Conservation (phyloP, 2,797 vertebrate genomes). For the Mormyrus hasselquistii region DNA sequence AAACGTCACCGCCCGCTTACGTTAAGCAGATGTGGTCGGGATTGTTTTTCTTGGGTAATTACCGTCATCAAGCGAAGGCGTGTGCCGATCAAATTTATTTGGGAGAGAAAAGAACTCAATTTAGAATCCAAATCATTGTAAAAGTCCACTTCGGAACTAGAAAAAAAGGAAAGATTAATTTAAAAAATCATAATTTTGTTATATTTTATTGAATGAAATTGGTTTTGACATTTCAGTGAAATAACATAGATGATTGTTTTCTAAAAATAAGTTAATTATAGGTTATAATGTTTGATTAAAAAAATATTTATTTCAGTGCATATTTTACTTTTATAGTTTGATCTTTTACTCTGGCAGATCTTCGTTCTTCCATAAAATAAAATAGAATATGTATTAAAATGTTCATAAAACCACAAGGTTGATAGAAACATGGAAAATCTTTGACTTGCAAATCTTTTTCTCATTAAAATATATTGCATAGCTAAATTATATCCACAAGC, state of each 20-base stretch:
- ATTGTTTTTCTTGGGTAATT: conserved; percentile 98
- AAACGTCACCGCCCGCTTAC: conserved; percentile 63
- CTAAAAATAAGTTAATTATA: background rate
- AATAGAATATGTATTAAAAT: background rate
- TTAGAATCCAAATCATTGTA: conserved; percentile 40
- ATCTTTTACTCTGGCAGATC: background rate
- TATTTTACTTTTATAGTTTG: background rate
- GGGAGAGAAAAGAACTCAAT: conserved; percentile 54
- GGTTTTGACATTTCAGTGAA: background rate
- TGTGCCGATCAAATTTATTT: conserved; percentile 91
- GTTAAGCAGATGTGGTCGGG: conserved; percentile 87
- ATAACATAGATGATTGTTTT: background rate
- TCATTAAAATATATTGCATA: background rate
- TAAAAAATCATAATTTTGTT: background rate
- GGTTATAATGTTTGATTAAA: background rate
- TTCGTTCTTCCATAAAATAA: background rate
- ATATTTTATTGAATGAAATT: background rate
- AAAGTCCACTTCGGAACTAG: conserved; percentile 51
- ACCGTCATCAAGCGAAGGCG: conserved; percentile 94
- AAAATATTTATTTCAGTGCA: background rate
- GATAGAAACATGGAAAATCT: background rate
- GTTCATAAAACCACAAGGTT: background rate
- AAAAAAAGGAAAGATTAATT: background rate
- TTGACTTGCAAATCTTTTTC: background rate
- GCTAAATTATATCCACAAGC: background rate